Conservation (phyloP, 2,113 vertebrate genomes). For the Hemiscyllium ocellatum region DNA sequence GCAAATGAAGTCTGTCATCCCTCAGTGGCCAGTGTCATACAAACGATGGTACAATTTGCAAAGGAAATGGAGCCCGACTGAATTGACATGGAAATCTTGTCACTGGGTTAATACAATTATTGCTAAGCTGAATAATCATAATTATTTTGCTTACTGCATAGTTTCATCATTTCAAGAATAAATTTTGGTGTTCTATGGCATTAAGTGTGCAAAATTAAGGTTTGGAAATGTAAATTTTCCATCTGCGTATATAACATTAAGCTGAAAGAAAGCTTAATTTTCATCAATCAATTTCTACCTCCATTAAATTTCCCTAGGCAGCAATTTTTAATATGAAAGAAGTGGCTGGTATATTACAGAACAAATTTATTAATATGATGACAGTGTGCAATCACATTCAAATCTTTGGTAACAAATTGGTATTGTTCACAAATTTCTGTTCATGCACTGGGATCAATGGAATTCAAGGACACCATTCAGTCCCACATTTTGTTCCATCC, state of each 20-base stretch:
- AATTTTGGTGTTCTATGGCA: background rate
- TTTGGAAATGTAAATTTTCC: background rate
- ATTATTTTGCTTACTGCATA: background rate
- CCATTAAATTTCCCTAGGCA: background rate
- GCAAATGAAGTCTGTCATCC: background rate
- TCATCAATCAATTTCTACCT: background rate
- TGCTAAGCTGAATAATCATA: background rate
- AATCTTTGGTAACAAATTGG: background rate
- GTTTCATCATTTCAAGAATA: background rate
- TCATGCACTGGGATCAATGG: background rate
- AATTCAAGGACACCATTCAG: background rate
- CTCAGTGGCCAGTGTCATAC: background rate
- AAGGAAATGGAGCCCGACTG: background rate
- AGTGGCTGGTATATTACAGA: background rate
- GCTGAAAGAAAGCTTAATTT: background rate
- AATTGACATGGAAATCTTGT: background rate
- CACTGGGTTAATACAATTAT: background rate
- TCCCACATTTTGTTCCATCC: background rate
- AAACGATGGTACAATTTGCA: background rate
- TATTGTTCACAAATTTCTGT: background rate
- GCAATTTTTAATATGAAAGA: background rate
- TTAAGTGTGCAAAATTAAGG: background rate
- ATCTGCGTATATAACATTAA: background rate
- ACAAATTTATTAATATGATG: background rate
- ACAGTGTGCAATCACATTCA: background rate